A percentile compares a stretch with the other conserved stretches of the same genome.
Conservation (phyloP, 2,797 vertebrate genomes). For the Myotis daubentonii region DNA sequence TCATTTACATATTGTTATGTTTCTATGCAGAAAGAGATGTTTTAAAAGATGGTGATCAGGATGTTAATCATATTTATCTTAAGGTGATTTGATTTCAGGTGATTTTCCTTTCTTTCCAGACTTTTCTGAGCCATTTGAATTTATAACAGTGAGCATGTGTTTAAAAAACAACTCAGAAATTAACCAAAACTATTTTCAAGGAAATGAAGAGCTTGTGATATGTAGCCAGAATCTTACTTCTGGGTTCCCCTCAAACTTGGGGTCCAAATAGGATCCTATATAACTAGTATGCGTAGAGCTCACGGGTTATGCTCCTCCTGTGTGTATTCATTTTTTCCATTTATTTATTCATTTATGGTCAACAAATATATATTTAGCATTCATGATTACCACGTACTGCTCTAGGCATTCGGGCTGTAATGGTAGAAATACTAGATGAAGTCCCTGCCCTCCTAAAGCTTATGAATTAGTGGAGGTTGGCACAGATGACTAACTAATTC, state of each 20-base stretch:
- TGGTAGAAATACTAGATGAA: not conserved
- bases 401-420: too few relatives aligned
- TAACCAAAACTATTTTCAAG: not conserved
- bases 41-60: not conserved
- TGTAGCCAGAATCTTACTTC: not conserved
- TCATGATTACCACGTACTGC: not conserved
- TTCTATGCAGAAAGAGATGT: not conserved
- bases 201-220: not conserved
- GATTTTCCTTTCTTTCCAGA: not conserved
- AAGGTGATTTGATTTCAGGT: not conserved
- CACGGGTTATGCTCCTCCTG: not conserved
- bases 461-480: not conserved
- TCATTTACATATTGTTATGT: not conserved
- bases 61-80: slow-evolving; percentile 22
- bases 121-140: slow-evolving; percentile 50
- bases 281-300: not conserved
- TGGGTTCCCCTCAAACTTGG: not conserved
- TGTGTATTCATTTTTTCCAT: not conserved
- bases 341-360: not conserved
- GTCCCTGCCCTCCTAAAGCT: not conserved
- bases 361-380: not conserved
- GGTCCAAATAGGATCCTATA: not conserved
- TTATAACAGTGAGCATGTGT: not conserved
- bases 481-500: not conserved
- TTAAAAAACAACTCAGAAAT: not conserved